Percentiles rank a stretch among this genome's conserved stretches.
These are phyloP conservation scores for Chloroceryle inda DNA, from an alignment of 2,797 vertebrate genomes.

Conservation along the genomic window DNA sequence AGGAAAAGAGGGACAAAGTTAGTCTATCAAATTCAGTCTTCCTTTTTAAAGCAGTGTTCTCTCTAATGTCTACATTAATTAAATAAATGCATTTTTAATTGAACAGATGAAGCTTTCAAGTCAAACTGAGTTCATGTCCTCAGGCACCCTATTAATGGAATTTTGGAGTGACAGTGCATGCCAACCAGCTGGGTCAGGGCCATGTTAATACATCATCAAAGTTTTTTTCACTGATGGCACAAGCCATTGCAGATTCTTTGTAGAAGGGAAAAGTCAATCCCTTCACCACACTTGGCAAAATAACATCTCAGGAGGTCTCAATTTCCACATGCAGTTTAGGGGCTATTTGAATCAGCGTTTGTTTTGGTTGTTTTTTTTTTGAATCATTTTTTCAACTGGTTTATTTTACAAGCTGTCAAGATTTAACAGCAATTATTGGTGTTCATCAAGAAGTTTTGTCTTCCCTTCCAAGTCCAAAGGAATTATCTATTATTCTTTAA, in stretches of 20 bases:
- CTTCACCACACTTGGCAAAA: neutral
- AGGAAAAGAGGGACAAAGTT: neutral
- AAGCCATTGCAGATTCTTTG: constrained; percentile 12
- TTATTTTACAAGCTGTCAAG: neutral
- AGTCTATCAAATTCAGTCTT: constrained; percentile 34
- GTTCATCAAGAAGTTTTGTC: neutral
- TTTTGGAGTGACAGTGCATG: constrained; percentile 42
- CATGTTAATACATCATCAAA: constrained; percentile 51
- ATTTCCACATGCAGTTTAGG: neutral
- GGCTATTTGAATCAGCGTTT: neutral
- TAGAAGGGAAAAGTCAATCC: neutral
- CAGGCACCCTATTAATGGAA: constrained; percentile 69
- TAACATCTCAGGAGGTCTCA: neutral
- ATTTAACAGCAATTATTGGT: neutral
- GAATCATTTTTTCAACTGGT: neutral
- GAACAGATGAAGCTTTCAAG: constrained; percentile 63
- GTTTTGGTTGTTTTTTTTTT: neutral
- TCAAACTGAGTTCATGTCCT: constrained; percentile 73
- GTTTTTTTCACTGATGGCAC: constrained; percentile 42
- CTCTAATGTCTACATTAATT: constrained; percentile 73
- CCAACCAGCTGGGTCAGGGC: constrained; percentile 57
- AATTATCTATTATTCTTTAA: constrained; percentile 8
- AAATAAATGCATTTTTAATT: constrained; percentile 75
- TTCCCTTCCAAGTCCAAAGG: neutral
- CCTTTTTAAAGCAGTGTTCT: constrained; percentile 41